These are phyloP conservation scores for Sprattus sprattus DNA, from an alignment of 2,113 vertebrate species.

Conservation along the genomic window DNA sequence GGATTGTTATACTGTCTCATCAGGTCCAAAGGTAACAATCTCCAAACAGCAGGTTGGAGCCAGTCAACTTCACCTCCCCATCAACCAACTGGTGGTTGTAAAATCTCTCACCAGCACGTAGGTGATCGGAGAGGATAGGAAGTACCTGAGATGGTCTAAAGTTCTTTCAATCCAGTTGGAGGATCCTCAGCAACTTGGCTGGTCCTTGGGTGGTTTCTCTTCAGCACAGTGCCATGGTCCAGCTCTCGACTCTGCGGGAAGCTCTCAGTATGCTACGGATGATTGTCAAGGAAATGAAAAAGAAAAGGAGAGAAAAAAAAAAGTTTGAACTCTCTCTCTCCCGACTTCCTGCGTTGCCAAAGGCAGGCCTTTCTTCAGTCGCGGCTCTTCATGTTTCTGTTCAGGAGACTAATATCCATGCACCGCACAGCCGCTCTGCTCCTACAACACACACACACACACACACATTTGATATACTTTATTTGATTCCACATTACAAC, in stretches of 20 bases:
- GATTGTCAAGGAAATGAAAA: constrained; percentile 5
- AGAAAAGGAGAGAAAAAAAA: not conserved
- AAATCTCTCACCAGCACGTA: not conserved
- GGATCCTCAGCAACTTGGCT: not conserved
- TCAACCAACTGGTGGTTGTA: not conserved
- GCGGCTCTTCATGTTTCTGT: not conserved
- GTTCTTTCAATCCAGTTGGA: not conserved
- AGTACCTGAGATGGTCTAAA: not conserved
- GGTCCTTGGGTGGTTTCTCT: not conserved
- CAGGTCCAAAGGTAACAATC: not conserved
- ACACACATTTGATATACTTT: not conserved
- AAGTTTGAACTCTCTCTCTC: not conserved
- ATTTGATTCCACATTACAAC: no score
- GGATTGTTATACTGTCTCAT: not conserved
- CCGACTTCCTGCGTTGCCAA: constrained; percentile 19
- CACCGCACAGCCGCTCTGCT: not conserved
- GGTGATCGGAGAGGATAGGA: not conserved
- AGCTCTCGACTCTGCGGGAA: not conserved
- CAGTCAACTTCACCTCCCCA: not conserved
- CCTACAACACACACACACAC: constrained; percentile 41
- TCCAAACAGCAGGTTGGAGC: not conserved
- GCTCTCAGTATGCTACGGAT: not conserved
- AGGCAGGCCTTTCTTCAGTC: not conserved
- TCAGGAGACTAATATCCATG: not conserved
- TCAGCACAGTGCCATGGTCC: not conserved